Conservation (phyloP, 2,113 vertebrate species). For the Beaufortia kweichowensis region DNA sequence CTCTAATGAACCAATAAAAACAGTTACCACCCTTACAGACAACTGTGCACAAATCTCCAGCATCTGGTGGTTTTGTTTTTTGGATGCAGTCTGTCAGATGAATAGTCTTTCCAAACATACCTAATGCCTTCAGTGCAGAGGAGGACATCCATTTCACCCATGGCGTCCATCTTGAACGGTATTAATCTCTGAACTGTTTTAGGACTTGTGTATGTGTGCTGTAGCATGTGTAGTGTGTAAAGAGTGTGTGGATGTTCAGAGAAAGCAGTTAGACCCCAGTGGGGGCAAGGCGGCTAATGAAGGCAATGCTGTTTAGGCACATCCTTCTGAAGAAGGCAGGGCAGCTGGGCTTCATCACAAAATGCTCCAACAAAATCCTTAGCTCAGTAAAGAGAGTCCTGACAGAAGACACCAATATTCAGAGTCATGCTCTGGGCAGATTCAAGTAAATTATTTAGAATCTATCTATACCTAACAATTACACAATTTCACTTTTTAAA, state of each 20-base stretch:
- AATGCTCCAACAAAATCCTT: constrained; percentile 90
- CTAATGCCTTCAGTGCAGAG: constrained; percentile 43
- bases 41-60: neutral
- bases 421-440: neutral
- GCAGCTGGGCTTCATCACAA: constrained; percentile 95
- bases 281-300: constrained; percentile 94
- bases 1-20: constrained; percentile 22
- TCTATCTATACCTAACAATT: too few relatives aligned
- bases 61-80: constrained; percentile 15
- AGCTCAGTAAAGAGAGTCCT: constrained; percentile 95
- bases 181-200: neutral
- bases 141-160: constrained; percentile 27
- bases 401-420: constrained; percentile 7
- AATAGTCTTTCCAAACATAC: constrained; percentile 38
- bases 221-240: neutral
- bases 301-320: constrained; percentile 93
- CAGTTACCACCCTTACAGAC: neutral
- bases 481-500: too few relatives aligned
- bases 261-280: constrained; percentile 80
- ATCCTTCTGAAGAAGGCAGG: constrained; percentile 93
- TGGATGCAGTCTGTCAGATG: constrained; percentile 14
- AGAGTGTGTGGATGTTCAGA: neutral
- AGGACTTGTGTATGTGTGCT: constrained; percentile 22
- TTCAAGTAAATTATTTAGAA: too few relatives aligned
- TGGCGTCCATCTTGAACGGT: constrained; percentile 12